These are phyloP conservation scores for Liodrosophila aerea DNA, from an alignment of 2,888 invertebrate species.

Conservation along the genomic window DNA sequence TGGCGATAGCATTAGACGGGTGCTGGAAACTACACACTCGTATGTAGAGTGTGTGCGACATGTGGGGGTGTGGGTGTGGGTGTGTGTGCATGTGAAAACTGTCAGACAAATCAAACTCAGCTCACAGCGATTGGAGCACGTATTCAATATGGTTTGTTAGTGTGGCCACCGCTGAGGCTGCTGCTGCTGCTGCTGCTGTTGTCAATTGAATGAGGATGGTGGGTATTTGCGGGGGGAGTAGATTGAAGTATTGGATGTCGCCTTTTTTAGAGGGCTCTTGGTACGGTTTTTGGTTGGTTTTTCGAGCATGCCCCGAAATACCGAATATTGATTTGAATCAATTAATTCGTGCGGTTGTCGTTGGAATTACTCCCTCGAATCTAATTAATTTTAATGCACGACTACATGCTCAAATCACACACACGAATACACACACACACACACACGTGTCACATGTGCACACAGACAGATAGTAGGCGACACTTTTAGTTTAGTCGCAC, in stretches of 20 bases:
- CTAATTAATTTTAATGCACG: slow-evolving; percentile 83
- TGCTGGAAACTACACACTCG: no score
- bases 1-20: slow-evolving; percentile 23
- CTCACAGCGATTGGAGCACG: slow-evolving; percentile 68
- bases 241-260: slow-evolving; percentile 27
- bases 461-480: slow-evolving; percentile 44
- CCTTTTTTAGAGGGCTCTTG: slow-evolving; percentile 47
- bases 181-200: slow-evolving; percentile 10
- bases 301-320: slow-evolving; percentile 64
- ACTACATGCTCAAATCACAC: slow-evolving; percentile 67
- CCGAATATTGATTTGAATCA: slow-evolving; percentile 83
- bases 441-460: slow-evolving; percentile 30
- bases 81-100: slow-evolving; percentile 31
- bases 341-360: slow-evolving; percentile 82
- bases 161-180: slow-evolving; percentile 48
- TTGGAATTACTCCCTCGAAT: slow-evolving; percentile 82
- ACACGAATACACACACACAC: slow-evolving; percentile 46
- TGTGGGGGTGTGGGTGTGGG: slow-evolving; percentile 2
- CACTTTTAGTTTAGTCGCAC: slow-evolving; percentile 64
- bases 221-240: background rate
- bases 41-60: no score
- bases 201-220: background rate
- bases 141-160: slow-evolving; percentile 75
- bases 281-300: slow-evolving; percentile 51
- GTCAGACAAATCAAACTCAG: slow-evolving; percentile 72